Base-by-base conservation (phyloP, 2,888 invertebrate species). In the Catocala fraxini region DNA sequence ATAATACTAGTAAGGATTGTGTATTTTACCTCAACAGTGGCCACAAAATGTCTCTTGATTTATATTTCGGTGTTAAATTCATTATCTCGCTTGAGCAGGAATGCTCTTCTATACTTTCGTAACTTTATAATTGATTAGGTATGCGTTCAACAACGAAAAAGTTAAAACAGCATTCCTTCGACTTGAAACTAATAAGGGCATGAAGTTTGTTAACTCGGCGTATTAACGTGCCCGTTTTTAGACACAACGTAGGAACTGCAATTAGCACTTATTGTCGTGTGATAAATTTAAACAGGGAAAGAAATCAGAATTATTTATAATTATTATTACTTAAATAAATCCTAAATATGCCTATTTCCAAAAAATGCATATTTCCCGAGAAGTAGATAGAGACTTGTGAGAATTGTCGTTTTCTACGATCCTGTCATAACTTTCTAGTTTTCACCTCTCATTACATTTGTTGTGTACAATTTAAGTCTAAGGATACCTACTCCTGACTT, bases 221-320 rank as follows among this genome's bases (percentile, higher is more conserved):
- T 75, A 85, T 86, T 86, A 83, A 74, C 86, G 76, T 83, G 65
- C 69, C 84, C 78, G 73, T 79, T 79, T 83, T 68, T 49, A 77
- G 79, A 70, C 60, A 67, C 56, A 56, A 64, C 64, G 63, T 70
- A 71, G 59, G 62, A 59, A 58, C 57, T 66, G 45, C 54, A 55
- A 57, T 69, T 71, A 60, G 70, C 68, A 60, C 63, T 56, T 72
- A 62, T 66, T 39, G 6, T 6, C 35, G 3, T 39, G 7, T 9
- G 7, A 39, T 39, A 39, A 25, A 39, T 39, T 39, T 39, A 39
- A 39, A 39, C 35, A 39, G 35, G 1, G 7, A 0, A 7, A 39
- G 7, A 0, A 7, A 39, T 9, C 7, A 39, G 25, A 25, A 39
- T 39, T 39, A 0, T 9, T 39, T 6, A 39, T 25, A 25, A 25